These are phyloP conservation scores for Danio albolineatus DNA, from an alignment of 2,797 vertebrate species.

Conservation along the genomic window DNA sequence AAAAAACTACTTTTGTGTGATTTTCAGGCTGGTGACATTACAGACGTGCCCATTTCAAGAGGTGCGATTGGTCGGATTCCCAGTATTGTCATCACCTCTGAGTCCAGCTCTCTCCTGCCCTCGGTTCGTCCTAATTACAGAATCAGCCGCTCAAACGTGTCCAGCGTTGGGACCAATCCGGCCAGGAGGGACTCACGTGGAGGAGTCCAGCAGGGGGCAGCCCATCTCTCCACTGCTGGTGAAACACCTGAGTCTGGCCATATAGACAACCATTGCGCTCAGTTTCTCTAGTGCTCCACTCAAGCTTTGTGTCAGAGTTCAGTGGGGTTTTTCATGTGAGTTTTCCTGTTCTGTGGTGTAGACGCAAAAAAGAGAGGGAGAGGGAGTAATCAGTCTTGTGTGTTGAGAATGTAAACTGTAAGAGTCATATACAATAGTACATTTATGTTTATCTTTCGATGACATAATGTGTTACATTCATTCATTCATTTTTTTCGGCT, in stretches of 20 bases:
- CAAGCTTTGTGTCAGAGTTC: conserved; percentile 10
- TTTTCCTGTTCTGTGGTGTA: conserved; percentile 10
- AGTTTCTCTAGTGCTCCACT: conserved; percentile 8
- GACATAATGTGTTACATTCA: conserved; percentile 1
- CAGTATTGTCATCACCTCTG: conserved; percentile 81
- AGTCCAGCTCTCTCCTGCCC: conserved; percentile 76
- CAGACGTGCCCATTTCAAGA: conserved; percentile 68
- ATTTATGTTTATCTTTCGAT: neutral
- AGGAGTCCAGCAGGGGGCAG: conserved; percentile 51
- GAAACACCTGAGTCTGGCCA: neutral
- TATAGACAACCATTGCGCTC: conserved; percentile 8
- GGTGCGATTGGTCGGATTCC: conserved; percentile 77
- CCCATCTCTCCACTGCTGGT: conserved; percentile 29
- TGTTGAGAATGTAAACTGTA: conserved; percentile 19
- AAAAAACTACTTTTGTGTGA: neutral
- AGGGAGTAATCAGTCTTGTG: neutral
- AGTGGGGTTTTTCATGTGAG: conserved; percentile 20
- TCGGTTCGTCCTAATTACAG: conserved; percentile 69
- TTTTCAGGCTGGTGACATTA: conserved; percentile 70
- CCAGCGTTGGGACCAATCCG: conserved; percentile 59
- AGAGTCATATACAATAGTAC: neutral
- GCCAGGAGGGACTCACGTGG: conserved; percentile 53
- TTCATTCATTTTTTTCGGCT: no score
- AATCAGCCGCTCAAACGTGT: conserved; percentile 58
- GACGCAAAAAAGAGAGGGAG: neutral